A percentile compares a stretch with the other conserved stretches of the same genome.
phyloP scores from a whole-genome alignment of 2,888 invertebrate species.

The Apoderus coryli region DNA sequence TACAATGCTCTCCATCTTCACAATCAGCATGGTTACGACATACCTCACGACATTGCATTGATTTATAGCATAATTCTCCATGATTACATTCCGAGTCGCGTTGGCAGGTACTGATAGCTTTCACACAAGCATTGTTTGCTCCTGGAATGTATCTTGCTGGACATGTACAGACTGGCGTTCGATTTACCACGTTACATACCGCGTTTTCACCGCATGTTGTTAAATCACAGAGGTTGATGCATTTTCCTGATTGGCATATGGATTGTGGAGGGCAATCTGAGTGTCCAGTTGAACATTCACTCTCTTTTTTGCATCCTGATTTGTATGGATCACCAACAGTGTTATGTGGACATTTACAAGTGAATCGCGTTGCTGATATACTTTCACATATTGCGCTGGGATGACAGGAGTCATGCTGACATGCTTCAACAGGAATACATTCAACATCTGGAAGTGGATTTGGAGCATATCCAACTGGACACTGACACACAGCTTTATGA shows the following conservation, averaged over 20 bases:
- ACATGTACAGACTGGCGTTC: conserved; percentile 67
- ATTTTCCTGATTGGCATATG: conserved; percentile 53
- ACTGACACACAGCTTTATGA: conserved; percentile 69
- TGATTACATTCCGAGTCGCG: conserved; percentile 65
- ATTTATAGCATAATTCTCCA: conserved; percentile 63
- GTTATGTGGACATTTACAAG: conserved; percentile 66
- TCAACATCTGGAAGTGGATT: conserved; percentile 75
- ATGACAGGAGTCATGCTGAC: conserved; percentile 70
- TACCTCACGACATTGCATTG: conserved; percentile 71
- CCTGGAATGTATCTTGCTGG: conserved; percentile 59
- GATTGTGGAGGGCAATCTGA: conserved; percentile 63
- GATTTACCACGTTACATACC: conserved; percentile 61
- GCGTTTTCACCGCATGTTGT: conserved; percentile 66
- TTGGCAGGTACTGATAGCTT: conserved; percentile 49
- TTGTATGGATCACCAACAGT: conserved; percentile 62
- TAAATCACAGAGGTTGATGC: conserved; percentile 68
- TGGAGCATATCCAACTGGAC: conserved; percentile 68
- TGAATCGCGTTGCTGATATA: conserved; percentile 42
- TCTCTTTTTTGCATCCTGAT: conserved; percentile 64
- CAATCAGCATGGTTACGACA: conserved; percentile 68
- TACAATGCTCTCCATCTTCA: conserved; percentile 62
- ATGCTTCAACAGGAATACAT: conserved; percentile 56
- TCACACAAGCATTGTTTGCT: conserved; percentile 55
- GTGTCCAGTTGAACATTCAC: conserved; percentile 57
- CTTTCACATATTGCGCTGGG: conserved; percentile 63